A percentile compares a stretch with the other conserved stretches of the same genome.
phyloP scores from a whole-genome alignment of 1,140 invertebrate species.

The Leptestheria dahalacensis region DNA sequence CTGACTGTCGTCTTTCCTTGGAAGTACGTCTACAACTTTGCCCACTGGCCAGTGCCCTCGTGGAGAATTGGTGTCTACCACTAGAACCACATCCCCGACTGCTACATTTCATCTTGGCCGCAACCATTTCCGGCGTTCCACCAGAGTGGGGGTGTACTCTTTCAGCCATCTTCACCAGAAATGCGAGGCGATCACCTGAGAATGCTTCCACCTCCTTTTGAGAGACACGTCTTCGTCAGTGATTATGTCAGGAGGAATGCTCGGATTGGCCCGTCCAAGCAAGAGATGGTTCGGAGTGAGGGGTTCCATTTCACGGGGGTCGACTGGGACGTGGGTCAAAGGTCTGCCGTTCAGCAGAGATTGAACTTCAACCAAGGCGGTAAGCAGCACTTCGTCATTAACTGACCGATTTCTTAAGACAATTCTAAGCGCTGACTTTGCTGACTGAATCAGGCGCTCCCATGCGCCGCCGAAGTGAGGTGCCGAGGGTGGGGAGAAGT shows the following conservation, averaged over 20 bases:
- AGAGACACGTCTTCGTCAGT: neutral
- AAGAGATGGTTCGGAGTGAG: slow-evolving; percentile 19
- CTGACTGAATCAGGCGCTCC: slow-evolving; percentile 13
- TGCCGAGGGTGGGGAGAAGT: neutral
- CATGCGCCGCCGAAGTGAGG: slow-evolving; percentile 14
- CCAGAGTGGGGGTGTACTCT: slow-evolving; percentile 10
- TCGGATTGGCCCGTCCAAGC: neutral
- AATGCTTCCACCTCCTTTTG: slow-evolving; percentile 6
- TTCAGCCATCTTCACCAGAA: slow-evolving; percentile 16
- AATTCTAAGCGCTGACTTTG: slow-evolving; percentile 7
- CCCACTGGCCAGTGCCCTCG: slow-evolving; percentile 16
- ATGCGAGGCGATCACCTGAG: slow-evolving; percentile 9
- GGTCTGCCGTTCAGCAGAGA: slow-evolving; percentile 12
- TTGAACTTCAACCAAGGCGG: slow-evolving; percentile 16
- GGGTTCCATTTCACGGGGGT: slow-evolving; percentile 13
- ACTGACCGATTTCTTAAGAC: slow-evolving; percentile 9
- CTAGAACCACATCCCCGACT: slow-evolving; percentile 10
- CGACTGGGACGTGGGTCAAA: slow-evolving; percentile 12
- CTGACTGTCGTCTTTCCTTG: neutral
- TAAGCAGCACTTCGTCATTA: slow-evolving; percentile 15
- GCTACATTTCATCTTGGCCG: neutral
- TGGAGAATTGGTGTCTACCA: slow-evolving; percentile 10
- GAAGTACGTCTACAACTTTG: neutral
- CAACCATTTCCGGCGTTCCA: slow-evolving; percentile 11
- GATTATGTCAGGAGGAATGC: neutral